Evolutionary conservation across 2,888 invertebrate species (phyloP).

Genomic region (Portevinia maculata): DNA sequence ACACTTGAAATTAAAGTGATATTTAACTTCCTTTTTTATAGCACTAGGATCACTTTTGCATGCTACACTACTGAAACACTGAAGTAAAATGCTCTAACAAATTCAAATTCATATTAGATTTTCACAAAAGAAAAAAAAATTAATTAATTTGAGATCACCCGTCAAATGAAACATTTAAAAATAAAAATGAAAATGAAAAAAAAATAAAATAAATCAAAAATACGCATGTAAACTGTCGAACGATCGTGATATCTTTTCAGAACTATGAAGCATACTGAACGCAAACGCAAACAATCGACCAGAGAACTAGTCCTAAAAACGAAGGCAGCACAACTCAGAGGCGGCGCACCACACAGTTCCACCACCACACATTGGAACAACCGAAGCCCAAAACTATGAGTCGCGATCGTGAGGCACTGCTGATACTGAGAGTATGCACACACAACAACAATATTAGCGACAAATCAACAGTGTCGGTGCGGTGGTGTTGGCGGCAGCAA

Average conservation of each 20-base stretch:
- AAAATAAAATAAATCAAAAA: conserved; percentile 13
- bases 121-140: conserved; percentile 25
- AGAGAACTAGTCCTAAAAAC: conserved; percentile 73
- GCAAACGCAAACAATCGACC: conserved; percentile 67
- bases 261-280: conserved; percentile 71
- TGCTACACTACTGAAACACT: conserved; percentile 26
- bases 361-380: conserved; percentile 66
- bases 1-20: conserved; percentile 51
- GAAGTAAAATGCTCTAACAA: conserved; percentile 23
- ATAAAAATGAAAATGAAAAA: conserved; percentile 20
- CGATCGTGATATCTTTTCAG: conserved; percentile 71
- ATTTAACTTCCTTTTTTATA: conserved; percentile 25
- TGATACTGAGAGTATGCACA: conserved; percentile 26
- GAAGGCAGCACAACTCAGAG: conserved; percentile 65
- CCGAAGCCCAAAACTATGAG: conserved; percentile 68
- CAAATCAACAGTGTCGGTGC: conserved; percentile 38
- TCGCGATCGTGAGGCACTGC: conserved; percentile 31
- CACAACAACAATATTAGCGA: conserved; percentile 43
- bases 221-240: conserved; percentile 61
- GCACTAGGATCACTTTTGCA: conserved; percentile 32
- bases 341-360: conserved; percentile 64
- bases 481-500: conserved; percentile 39
- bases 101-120: conserved; percentile 44
- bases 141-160: conserved; percentile 46
- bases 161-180: conserved; percentile 25